Base-by-base conservation (phyloP, 2,113 vertebrate genomes). In the Scomber colias region DNA sequence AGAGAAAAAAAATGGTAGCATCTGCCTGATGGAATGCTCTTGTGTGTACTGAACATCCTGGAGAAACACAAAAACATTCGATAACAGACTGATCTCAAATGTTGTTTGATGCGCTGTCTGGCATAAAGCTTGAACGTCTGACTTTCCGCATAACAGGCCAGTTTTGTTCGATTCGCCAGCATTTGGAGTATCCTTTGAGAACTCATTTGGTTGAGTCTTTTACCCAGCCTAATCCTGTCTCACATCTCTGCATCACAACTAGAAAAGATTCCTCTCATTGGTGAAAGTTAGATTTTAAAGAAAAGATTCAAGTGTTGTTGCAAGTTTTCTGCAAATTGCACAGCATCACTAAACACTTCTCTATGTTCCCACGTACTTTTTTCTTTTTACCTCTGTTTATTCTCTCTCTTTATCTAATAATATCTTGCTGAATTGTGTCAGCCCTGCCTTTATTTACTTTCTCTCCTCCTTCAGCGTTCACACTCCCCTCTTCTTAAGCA, bases 171-270 rank as follows among this genome's bases (percentile, higher is more conserved):
- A 65, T 74, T 68, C 50, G 40, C 45, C 30, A 71, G 40, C 30
- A 21, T 35, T 51, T 59, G 9, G 4, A 50, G 45, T 0, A 16
- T 66, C 69, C 56, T 55, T 35, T 55, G 30, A 75, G 72, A 77
- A 49, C 61, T 87, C 56, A 68, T 84, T 84, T 82, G 64, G 45
- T 69, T 76, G 59, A 83, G 77, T 81, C 61, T 72, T 79, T 79
- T 54, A 66, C 49, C 17, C 17, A 62, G 30, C 3, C 17, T 61
- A 24, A 75, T 79, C 71, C 46, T 65, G 54, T 63, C 13, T 57
- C 56, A 15, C 16, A 68, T 19, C 40, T 40, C 11, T 19, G 49
- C 46, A 21, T 46, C 40, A 16, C 50, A 62, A 69, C 19, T 27
- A 60, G 21, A 60, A 60, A 12, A 11, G 7, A 12, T 12, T 13